These are phyloP conservation scores for Aurelia sp. DNA, from an alignment of 30 jellyfish, hydroid and myxozoan species.

Conservation along the genomic window DNA sequence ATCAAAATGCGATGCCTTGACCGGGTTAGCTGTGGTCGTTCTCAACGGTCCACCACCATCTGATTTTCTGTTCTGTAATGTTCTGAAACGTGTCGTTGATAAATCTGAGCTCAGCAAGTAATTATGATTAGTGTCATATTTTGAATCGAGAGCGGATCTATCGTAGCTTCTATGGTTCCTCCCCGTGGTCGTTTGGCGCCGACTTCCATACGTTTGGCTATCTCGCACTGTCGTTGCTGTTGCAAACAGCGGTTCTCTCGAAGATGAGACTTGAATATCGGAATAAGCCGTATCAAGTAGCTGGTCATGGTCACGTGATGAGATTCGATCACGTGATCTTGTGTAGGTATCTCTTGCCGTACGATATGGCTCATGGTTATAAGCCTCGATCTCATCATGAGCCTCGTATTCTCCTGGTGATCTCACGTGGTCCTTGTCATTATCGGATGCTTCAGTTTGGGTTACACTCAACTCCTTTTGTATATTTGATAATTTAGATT, in stretches of 20 bases:
- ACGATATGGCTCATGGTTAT: neutral
- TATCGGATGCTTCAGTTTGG: neutral
- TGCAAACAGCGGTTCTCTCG: no score
- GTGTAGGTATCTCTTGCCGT: no score
- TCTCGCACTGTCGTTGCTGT: no score
- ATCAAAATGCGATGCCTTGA: constrained; percentile 48
- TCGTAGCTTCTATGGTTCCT: no score
- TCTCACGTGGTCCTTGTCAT: neutral
- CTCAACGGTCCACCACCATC: neutral
- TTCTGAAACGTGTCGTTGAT: constrained; percentile 1
- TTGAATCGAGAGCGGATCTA: neutral
- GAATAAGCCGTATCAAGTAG: no score
- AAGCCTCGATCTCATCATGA: constrained; percentile 1
- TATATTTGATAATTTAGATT: constrained; percentile 5
- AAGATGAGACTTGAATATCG: no score
- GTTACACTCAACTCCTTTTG: neutral
- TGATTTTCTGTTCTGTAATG: constrained; percentile 12
- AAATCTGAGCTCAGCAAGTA: constrained; percentile 1
- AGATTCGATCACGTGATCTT: no score
- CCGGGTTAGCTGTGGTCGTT: constrained; percentile 7
- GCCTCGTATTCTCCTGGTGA: neutral
- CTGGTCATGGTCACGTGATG: no score
- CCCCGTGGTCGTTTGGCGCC: neutral
- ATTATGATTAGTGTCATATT: constrained; percentile 15
- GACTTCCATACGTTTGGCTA: neutral